Evolutionary conservation across 2,888 invertebrate species (phyloP), one percentile per base, ranked within the genome.

Genomic region (Pseudoips prasinana): DNA sequence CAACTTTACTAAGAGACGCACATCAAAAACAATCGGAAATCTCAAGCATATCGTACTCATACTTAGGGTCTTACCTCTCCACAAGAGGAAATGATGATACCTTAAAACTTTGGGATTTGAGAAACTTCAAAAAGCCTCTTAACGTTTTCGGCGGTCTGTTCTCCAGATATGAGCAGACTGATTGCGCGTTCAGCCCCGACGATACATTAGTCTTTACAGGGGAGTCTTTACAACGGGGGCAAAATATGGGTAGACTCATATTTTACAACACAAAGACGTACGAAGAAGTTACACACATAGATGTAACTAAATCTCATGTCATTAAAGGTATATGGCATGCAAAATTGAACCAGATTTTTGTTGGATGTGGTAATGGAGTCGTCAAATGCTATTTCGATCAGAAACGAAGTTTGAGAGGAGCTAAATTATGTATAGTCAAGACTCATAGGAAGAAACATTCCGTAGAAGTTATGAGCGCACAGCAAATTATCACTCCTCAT

Each of bases 321-420:
- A 95, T 99, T 1, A 95, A 98, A 68, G 92, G 94, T 0, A 75
- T 95, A 0, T 99, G 99, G 99, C 99, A 99, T 82, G 96, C 99
- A 0, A 96, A 97, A 72, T 81, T 99, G n/a, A 99, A 99, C 71
- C 99, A 99, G 73, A 93, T 99, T 23, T 95, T 98, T 46, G 93
- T 96, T 0, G 96, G 98, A 0, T 95, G 96, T 54, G 97, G 97
- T 0, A 96, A 97, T 70, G 99, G 99, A 0, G 89, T 92, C 0
- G 94, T 97, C 0, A 96, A 96, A 61, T 94, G 97, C 33, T 97
- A 94, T 69, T 99, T 98, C 60, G 98, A 98, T 67, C 93, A 95
- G 1, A 92, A 93, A 36, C 91, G 92, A 24, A 98, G 98, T 65
- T 90, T 96, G 36, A 90, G 98, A 2, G 99, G 99, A 0, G 98